Evolutionary conservation across 2,888 invertebrate genomes (phyloP), one percentile per base, ranked within the genome.

Genomic region (Zygogramma bicolorata): DNA sequence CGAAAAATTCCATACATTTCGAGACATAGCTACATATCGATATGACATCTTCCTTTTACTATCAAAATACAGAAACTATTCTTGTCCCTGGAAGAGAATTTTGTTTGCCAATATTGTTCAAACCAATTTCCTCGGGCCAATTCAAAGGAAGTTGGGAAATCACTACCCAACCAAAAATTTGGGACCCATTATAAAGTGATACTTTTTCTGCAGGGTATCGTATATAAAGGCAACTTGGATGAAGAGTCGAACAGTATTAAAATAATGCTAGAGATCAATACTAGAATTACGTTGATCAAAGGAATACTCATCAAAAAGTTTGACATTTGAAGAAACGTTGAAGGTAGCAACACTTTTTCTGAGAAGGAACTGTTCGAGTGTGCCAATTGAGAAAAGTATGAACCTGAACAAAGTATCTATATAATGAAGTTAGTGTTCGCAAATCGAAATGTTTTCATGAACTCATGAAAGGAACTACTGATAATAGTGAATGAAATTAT

Each of bases 61-160:
- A 91, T 72, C 88, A 90, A 70, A 91, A 90, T 83, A 90, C 89
- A 75, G 89, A 89, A 81, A 86, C 88, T 18, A 81, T 89, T 0
- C 73, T 92, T 49, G 83, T 87, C 0, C 91, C 91, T 0, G 89
- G 90, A 0, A 88, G 90, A 77, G 85, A 80, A 2, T 86, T 86
- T 49, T 77, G 86, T 31, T 77, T 91, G 53, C 84, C 80, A 13
- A 86, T 91, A 34, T 90, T 89, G 75, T 91, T 90, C 78, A 79
- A 88, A 58, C 86, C 78, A 0, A 65, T 60, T 5, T 60, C 69
- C 6, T 65, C 73, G 1, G 79, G 81, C 15, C 75, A 73, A 58
- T 80, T 76, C 58, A 42, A 49, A 6, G 80, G 81, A 67, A 66
- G 59, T 57, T 81, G 81, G 81, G 75, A 77, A 65, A 66, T 81